These are phyloP conservation scores for Tapirus terrestris DNA, from an alignment of 2,113 vertebrate genomes.

Conservation along the genomic window DNA sequence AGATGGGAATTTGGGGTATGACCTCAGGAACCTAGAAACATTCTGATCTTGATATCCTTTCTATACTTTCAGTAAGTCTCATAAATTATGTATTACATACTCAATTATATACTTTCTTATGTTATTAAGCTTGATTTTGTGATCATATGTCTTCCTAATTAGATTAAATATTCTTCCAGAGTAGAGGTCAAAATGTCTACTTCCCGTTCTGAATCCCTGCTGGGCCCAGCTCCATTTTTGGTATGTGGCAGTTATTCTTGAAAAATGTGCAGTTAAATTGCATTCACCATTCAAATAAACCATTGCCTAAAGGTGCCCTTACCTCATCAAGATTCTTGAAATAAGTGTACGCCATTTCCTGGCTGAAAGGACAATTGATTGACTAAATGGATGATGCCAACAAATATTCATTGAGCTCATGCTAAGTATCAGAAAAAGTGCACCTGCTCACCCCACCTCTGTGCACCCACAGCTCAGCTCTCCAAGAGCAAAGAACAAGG, in stretches of 20 bases:
- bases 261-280: background rate
- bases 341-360: background rate
- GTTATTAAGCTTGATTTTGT: background rate
- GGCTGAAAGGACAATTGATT: background rate
- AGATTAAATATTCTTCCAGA: background rate
- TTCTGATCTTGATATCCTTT: background rate
- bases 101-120: background rate
- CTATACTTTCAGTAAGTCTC: background rate
- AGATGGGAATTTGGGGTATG: background rate
- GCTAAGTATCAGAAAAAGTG: background rate
- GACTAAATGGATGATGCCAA: background rate
- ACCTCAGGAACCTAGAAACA: background rate
- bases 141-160: background rate
- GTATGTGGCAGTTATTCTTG: background rate
- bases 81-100: background rate
- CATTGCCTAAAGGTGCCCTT: background rate
- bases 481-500: background rate
- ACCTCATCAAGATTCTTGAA: background rate
- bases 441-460: fast-evolving
- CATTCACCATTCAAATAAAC: background rate
- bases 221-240: background rate
- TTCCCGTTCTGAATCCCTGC: background rate
- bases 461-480: background rate
- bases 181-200: background rate
- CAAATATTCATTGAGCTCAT: background rate